Evolutionary conservation across 2,113 vertebrate species (phyloP).

Genomic region (Gasterosteus aculeatus): DNA sequence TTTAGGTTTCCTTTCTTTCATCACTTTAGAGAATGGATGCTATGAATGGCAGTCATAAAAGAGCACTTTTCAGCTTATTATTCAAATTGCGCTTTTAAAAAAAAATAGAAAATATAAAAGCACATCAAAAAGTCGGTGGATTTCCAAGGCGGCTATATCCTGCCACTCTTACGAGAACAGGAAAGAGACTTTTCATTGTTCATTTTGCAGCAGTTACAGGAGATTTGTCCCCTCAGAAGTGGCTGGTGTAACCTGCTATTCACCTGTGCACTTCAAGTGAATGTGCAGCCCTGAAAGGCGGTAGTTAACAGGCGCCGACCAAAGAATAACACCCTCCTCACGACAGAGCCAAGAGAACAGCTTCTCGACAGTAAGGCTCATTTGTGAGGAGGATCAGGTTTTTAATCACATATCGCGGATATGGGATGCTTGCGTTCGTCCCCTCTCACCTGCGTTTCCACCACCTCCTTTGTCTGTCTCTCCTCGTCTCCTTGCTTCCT

Average conservation of each 20-base stretch:
- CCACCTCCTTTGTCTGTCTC: not conserved
- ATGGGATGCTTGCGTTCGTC: not conserved
- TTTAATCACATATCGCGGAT: not conserved
- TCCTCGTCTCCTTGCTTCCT: not conserved
- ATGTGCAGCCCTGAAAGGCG: slow-evolving; percentile 22
- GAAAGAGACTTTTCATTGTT: slow-evolving; percentile 62
- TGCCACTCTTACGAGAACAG: slow-evolving; percentile 37
- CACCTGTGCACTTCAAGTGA: slow-evolving; percentile 21
- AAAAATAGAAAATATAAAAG: slow-evolving; percentile 59
- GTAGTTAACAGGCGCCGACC: slow-evolving; percentile 8
- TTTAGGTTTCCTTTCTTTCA: slow-evolving; percentile 23
- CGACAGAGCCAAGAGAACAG: not conserved
- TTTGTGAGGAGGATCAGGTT: slow-evolving; percentile 1
- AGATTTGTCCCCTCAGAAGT: slow-evolving; percentile 12
- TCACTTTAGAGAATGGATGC: slow-evolving; percentile 38
- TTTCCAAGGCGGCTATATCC: slow-evolving; percentile 37
- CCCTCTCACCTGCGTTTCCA: not conserved
- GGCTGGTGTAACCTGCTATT: slow-evolving; percentile 23
- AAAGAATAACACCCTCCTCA: slow-evolving; percentile 14
- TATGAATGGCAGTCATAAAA: slow-evolving; percentile 50
- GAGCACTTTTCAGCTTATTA: slow-evolving; percentile 65
- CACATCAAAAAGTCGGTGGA: slow-evolving; percentile 21
- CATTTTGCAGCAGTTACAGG: slow-evolving; percentile 29
- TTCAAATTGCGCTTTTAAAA: slow-evolving; percentile 71
- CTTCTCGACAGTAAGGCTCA: slow-evolving; percentile 1